A percentile compares a stretch with the other conserved stretches of the same genome.
phyloP scores from a whole-genome alignment of 2,888 invertebrate species.

The Drosophila tanythrix region DNA sequence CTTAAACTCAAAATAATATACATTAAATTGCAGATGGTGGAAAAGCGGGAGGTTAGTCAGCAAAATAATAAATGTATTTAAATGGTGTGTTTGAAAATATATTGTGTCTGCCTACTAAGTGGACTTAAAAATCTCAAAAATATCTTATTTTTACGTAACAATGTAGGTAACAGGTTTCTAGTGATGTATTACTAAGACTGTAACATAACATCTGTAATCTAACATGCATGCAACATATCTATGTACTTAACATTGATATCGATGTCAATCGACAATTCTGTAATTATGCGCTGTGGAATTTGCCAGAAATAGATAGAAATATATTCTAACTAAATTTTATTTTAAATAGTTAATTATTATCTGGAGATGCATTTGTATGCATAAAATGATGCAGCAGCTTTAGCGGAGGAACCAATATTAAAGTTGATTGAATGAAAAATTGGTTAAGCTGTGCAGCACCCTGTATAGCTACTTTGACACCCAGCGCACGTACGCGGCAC shows the following conservation, averaged over 20 bases:
- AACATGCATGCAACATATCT: too few species aligned
- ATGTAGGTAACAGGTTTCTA: too few species aligned
- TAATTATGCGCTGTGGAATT: background rate
- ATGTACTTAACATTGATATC: too few species aligned
- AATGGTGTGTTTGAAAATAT: background rate
- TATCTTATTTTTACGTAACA: background rate
- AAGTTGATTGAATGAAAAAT: background rate
- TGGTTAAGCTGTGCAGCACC: slow-evolving; percentile 26
- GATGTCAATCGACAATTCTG: too few species aligned
- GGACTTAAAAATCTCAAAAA: background rate
- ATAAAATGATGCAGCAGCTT: too few species aligned
- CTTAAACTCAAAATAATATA: background rate
- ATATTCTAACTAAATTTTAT: background rate
- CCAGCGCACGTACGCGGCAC: slow-evolving; percentile 64
- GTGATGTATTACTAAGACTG: too few species aligned
- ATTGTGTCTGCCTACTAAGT: background rate
- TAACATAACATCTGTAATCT: too few species aligned
- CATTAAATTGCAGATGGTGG: background rate
- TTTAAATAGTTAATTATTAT: background rate
- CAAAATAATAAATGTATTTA: background rate
- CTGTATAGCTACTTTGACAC: slow-evolving; percentile 64
- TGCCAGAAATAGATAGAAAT: background rate
- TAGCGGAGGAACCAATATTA: background rate
- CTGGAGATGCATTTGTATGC: too few species aligned
- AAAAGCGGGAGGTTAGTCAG: background rate